Percentiles rank a stretch among this genome's conserved stretches.
These are phyloP conservation scores for Clarias platycephalus DNA, from an alignment of 2,797 vertebrate genomes.

Conservation along the genomic window DNA sequence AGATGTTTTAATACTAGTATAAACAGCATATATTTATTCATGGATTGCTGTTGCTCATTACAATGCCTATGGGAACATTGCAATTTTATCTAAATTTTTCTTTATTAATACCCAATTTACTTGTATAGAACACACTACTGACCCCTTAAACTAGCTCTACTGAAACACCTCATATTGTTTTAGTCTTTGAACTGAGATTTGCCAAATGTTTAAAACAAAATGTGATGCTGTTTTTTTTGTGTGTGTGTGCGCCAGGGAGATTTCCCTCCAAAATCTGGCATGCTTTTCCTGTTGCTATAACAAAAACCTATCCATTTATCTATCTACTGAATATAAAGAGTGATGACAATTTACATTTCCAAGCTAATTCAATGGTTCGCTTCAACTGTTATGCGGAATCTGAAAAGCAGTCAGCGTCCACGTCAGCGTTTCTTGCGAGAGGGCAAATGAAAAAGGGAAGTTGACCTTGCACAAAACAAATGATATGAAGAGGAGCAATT, in stretches of 20 bases:
- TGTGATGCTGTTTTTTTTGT: neutral
- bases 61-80: neutral
- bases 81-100: neutral
- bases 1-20: too few relatives aligned
- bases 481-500: neutral
- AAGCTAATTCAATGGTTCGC: conserved; percentile 42
- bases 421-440: conserved; percentile 25
- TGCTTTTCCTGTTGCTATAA: neutral
- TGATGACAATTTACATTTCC: conserved; percentile 48
- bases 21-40: too few relatives aligned
- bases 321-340: conserved; percentile 27
- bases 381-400: conserved; percentile 38
- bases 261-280: neutral
- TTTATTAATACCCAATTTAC: neutral
- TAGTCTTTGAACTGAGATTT: neutral
- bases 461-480: conserved; percentile 17
- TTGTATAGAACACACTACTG: neutral
- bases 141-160: neutral
- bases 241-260: neutral
- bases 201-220: neutral
- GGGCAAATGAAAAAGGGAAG: conserved; percentile 20
- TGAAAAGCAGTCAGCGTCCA: conserved; percentile 44
- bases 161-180: neutral
- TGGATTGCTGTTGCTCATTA: neutral
- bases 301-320: neutral